A percentile compares a stretch with the other conserved stretches of the same genome.
phyloP scores from a whole-genome alignment of 2,888 invertebrate species.

The Notocelia uddmanniana region DNA sequence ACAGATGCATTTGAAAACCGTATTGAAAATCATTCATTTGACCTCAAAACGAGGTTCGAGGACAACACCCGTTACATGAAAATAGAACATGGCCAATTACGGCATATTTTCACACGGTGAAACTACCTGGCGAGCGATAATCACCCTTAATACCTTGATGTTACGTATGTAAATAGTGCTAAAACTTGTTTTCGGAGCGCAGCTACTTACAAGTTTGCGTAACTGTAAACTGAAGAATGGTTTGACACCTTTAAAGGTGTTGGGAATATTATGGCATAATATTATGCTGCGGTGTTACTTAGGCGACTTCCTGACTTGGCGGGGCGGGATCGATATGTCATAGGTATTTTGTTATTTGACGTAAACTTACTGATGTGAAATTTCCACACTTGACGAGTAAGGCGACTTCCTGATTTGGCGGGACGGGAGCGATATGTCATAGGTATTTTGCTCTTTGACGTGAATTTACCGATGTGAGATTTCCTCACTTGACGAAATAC shows the following conservation, averaged over 20 bases:
- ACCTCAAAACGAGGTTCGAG: constrained; percentile 23
- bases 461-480: no score
- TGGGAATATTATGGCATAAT: constrained; percentile 9
- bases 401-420: no score
- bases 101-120: not conserved
- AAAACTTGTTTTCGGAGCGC: constrained; percentile 18
- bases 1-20: constrained; percentile 1
- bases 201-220: not conserved
- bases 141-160: constrained; percentile 12
- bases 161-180: constrained; percentile 24
- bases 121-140: constrained; percentile 14
- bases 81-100: constrained; percentile 41
- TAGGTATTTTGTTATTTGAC: no score
- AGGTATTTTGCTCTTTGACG: no score
- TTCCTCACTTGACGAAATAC: no score
- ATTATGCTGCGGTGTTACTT: constrained; percentile 3
- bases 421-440: no score
- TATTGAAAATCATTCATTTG: constrained; percentile 24
- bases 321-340: no score
- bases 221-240: constrained; percentile 34
- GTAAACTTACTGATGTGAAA: no score
- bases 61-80: constrained; percentile 43
- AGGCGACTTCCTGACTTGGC: no score
- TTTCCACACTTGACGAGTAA: no score
- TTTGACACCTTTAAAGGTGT: constrained; percentile 26